Conservation (phyloP, 2,888 invertebrate species). For the Branchipolynoe longqiensis region DNA sequence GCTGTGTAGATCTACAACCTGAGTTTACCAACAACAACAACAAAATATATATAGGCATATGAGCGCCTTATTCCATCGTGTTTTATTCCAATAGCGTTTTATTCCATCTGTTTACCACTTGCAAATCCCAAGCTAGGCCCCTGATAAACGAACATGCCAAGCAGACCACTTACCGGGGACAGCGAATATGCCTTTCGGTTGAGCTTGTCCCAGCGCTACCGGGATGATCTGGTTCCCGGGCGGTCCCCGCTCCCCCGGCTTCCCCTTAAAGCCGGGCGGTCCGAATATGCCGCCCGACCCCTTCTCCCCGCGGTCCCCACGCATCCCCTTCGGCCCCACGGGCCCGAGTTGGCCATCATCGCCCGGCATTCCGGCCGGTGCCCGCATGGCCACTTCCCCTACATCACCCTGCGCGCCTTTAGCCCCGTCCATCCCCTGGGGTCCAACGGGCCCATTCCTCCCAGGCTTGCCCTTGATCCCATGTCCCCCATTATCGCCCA, state of each 20-base stretch:
- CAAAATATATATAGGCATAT: too few species aligned
- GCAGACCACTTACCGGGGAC: background rate
- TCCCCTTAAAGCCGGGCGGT: constrained; percentile 1
- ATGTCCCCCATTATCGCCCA: background rate
- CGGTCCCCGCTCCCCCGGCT: background rate
- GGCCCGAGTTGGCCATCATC: background rate
- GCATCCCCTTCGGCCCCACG: background rate
- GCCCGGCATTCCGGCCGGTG: background rate
- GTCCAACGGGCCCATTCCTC: background rate
- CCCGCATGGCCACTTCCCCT: background rate
- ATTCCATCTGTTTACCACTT: background rate
- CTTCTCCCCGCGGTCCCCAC: background rate
- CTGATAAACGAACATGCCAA: too few species aligned
- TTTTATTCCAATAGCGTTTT: too few species aligned
- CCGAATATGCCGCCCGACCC: background rate
- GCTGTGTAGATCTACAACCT: too few species aligned
- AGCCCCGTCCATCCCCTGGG: background rate
- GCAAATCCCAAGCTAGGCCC: too few species aligned
- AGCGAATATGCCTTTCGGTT: background rate
- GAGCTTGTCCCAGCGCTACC: background rate
- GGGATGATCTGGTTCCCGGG: background rate
- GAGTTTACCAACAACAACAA: too few species aligned
- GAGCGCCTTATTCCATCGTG: too few species aligned
- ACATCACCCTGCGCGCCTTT: background rate
- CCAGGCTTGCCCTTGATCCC: background rate